These are phyloP conservation scores for Leptarthrus brevirostris DNA, from an alignment of 2,888 invertebrate genomes.

Conservation along the genomic window DNA sequence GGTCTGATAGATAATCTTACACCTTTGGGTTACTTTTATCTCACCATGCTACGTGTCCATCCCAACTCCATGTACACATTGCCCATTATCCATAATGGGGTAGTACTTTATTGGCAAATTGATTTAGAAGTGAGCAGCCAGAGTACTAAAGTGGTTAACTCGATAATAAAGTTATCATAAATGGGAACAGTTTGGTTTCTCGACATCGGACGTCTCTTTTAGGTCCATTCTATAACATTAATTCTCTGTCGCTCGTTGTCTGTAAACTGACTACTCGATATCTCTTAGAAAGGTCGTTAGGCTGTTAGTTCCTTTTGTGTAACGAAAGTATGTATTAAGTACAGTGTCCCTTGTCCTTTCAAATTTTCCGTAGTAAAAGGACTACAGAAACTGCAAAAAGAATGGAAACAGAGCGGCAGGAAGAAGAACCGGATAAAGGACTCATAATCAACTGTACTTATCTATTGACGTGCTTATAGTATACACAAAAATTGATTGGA, in stretches of 20 bases:
- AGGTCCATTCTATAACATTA: too few species aligned
- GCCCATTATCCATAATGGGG: conserved; percentile 1
- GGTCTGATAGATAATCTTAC: too few species aligned
- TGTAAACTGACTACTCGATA: neutral
- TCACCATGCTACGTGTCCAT: too few species aligned
- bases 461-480: neutral
- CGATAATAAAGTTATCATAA: conserved; percentile 35
- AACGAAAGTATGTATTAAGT: neutral
- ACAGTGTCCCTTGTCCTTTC: neutral
- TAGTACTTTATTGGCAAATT: conserved; percentile 29
- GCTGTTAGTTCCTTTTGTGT: neutral
- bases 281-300: neutral
- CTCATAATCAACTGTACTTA: conserved; percentile 19
- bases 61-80: too few species aligned
- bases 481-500: conserved; percentile 45
- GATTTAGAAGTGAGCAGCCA: conserved; percentile 18
- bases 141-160: conserved; percentile 12
- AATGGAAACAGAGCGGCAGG: neutral
- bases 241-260: neutral
- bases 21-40: too few species aligned
- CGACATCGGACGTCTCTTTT: too few species aligned
- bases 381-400: neutral
- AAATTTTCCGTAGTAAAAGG: neutral
- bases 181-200: conserved; percentile 3
- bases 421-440: conserved; percentile 8